Evolutionary conservation across 2,113 vertebrate species (phyloP).

Genomic region (Leucosticte australis): DNA sequence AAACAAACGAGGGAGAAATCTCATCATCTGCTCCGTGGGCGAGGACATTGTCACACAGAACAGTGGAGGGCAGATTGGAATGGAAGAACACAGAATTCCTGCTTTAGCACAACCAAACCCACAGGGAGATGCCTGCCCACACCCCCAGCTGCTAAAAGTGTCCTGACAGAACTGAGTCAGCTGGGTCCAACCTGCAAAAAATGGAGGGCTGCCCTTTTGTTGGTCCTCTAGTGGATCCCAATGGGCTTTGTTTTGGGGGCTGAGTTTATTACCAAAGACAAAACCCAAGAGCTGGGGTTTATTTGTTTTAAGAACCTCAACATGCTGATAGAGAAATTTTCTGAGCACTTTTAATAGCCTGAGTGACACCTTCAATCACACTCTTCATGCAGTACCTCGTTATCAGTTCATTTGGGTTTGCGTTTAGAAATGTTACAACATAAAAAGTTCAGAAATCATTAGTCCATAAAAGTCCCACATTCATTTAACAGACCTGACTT

Average conservation of each 20-base stretch:
- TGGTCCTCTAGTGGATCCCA: background rate
- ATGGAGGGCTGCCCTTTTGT: background rate
- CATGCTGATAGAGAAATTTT: background rate
- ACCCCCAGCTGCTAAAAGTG: background rate
- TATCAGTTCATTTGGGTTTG: background rate
- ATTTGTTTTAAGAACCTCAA: background rate
- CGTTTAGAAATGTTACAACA: background rate
- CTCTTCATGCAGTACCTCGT: background rate
- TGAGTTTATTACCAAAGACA: background rate
- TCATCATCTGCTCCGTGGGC: background rate
- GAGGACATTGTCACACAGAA: background rate
- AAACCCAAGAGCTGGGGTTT: background rate
- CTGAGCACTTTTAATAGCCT: background rate
- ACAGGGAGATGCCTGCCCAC: background rate
- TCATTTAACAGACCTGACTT: background rate
- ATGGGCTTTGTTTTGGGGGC: rapidly evolving
- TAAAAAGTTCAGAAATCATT: background rate
- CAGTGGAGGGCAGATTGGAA: background rate
- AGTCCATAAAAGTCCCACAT: background rate
- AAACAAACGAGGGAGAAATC: background rate
- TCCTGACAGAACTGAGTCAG: background rate
- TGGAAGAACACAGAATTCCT: background rate
- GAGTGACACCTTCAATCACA: background rate
- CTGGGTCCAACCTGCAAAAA: background rate
- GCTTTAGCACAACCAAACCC: background rate